Conservation (phyloP, 2,113 vertebrate species). For the Siniperca chuatsi region DNA sequence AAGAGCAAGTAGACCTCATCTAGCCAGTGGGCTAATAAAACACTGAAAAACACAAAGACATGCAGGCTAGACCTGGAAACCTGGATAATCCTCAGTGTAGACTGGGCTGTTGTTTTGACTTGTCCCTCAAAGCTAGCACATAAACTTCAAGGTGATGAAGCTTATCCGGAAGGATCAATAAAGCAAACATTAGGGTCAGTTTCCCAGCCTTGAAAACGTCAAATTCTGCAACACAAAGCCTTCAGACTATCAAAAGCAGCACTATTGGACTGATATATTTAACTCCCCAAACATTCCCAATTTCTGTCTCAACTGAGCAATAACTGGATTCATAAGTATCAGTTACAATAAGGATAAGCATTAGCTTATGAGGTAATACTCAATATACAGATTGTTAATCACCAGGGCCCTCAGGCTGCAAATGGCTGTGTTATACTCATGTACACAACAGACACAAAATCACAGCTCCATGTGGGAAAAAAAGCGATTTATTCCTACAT, state of each 20-base stretch:
- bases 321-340: neutral
- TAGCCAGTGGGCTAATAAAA: conserved; percentile 36
- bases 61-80: conserved; percentile 48
- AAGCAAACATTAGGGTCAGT: conserved; percentile 43
- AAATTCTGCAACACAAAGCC: conserved; percentile 5
- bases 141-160: conserved; percentile 70
- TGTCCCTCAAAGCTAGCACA: conserved; percentile 44
- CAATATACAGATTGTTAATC: neutral
- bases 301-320: neutral
- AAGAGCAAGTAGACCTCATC: conserved; percentile 35
- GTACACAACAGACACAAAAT: conserved; percentile 3
- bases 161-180: conserved; percentile 57
- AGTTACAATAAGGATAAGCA: neutral
- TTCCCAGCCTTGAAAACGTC: conserved; percentile 48
- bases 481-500: conserved; percentile 66
- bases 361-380: neutral
- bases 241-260: neutral
- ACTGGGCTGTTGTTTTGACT: conserved; percentile 55
- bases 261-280: neutral
- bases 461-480: conserved; percentile 46
- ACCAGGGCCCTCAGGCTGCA: neutral
- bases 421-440: neutral
- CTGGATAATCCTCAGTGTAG: conserved; percentile 41
- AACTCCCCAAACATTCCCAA: neutral
- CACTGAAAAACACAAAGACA: conserved; percentile 28